phyloP scores from a whole-genome alignment of 2,888 invertebrate species.

The Tinea trinotella region DNA sequence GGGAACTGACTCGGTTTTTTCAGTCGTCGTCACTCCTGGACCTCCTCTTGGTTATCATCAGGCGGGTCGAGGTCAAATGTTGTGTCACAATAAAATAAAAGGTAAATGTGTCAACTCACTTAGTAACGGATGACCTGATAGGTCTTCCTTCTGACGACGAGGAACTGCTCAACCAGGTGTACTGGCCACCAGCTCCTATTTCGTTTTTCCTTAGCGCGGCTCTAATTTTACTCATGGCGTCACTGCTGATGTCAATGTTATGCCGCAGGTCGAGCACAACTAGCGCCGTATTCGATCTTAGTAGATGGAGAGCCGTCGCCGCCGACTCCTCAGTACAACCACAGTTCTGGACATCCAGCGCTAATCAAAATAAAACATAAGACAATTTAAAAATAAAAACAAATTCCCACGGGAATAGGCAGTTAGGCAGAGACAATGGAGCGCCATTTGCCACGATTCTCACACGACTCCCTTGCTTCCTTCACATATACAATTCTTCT shows the following conservation, averaged over 20 bases:
- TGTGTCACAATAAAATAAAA: no score
- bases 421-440: no score
- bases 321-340: constrained; percentile 77
- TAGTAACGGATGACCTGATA: constrained; percentile 36
- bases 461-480: no score
- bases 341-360: constrained; percentile 82
- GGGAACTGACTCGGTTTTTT: no score
- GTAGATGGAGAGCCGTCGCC: constrained; percentile 68
- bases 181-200: constrained; percentile 56
- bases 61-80: no score
- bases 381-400: no score
- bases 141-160: constrained; percentile 43
- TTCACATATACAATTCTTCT: no score
- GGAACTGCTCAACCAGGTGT: constrained; percentile 47
- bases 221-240: constrained; percentile 56
- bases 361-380: constrained; percentile 41
- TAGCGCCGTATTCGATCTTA: constrained; percentile 77
- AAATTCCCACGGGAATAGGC: no score
- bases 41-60: no score
- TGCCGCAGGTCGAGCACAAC: constrained; percentile 78
- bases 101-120: no score
- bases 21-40: no score
- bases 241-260: constrained; percentile 68
- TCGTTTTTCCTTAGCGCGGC: constrained; percentile 58
- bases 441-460: no score